These are phyloP conservation scores for Ceryle rudis DNA, from an alignment of 2,797 vertebrate species.

Conservation along the genomic window DNA sequence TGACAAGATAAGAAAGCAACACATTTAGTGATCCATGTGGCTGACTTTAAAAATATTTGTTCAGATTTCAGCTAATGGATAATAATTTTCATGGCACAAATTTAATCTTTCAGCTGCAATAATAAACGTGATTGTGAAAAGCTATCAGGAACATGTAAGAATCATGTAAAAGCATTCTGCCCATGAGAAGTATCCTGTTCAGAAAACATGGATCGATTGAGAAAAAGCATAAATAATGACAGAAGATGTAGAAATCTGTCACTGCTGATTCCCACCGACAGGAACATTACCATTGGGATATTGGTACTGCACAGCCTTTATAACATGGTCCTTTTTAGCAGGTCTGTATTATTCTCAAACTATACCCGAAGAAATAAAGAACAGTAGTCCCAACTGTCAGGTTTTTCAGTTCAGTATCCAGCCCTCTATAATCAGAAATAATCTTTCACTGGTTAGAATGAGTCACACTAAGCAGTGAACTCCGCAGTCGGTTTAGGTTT, in stretches of 20 bases:
- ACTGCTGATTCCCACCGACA: neutral
- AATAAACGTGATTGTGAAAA: neutral
- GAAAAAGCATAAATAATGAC: neutral
- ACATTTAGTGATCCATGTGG: neutral
- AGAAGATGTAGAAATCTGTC: neutral
- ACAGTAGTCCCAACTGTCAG: neutral
- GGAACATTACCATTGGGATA: rapidly evolving
- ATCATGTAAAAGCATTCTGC: neutral
- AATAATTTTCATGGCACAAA: neutral
- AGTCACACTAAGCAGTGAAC: conserved; percentile 27
- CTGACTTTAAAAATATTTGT: neutral
- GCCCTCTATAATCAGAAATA: neutral
- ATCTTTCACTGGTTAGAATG: no score
- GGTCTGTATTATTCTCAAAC: neutral
- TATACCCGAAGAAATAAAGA: neutral
- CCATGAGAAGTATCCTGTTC: neutral
- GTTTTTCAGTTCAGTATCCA: neutral
- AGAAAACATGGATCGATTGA: rapidly evolving
- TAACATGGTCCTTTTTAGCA: neutral
- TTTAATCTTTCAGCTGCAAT: neutral
- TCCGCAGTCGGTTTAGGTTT: conserved; percentile 50
- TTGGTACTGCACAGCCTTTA: neutral
- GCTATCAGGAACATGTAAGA: neutral
- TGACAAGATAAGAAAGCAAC: neutral
- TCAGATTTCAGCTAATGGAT: neutral